Evolutionary conservation across 2,797 vertebrate genomes (phyloP).

Genomic region (Xyrichtys novacula): DNA sequence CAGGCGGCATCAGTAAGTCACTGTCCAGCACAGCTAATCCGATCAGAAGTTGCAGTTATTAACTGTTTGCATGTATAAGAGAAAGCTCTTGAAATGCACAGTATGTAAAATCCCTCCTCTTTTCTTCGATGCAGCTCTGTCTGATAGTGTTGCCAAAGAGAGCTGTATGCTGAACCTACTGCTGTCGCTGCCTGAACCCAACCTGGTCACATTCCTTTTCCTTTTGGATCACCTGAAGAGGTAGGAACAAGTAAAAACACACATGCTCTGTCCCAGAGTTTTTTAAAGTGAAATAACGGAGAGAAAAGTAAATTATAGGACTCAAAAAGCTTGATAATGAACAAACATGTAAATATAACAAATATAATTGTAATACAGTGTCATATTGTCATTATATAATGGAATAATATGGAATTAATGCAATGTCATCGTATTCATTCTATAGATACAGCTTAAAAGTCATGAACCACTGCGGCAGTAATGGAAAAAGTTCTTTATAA

Average conservation of each 20-base stretch:
- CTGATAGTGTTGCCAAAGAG: conserved; percentile 97
- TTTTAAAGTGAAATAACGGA: too few relatives aligned
- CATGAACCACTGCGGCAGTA: background rate
- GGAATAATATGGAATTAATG: background rate
- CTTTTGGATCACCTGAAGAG: conserved; percentile 98
- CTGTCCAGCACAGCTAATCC: accelerated
- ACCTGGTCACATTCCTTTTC: conserved; percentile 97
- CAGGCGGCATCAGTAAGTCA: conserved; percentile 94
- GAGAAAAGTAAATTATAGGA: too few relatives aligned
- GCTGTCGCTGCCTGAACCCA: conserved; percentile 96
- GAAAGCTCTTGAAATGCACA: background rate
- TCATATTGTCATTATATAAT: too few relatives aligned
- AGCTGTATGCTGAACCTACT: conserved; percentile 98
- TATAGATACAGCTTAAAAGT: background rate
- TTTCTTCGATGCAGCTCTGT: conserved; percentile 85
- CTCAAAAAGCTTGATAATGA: too few relatives aligned
- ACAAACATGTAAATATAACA: too few relatives aligned
- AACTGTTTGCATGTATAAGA: background rate
- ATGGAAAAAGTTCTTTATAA: background rate
- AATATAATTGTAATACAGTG: too few relatives aligned
- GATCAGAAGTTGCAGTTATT: background rate
- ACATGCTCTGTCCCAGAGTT: too few relatives aligned
- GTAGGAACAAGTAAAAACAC: conserved; percentile 74
- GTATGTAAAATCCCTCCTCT: background rate
- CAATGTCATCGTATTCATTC: background rate